Percentiles rank a stretch among this genome's conserved stretches.
These are phyloP conservation scores for Drosophila peninsularis DNA, from an alignment of 2,888 invertebrate species.

Conservation along the genomic window DNA sequence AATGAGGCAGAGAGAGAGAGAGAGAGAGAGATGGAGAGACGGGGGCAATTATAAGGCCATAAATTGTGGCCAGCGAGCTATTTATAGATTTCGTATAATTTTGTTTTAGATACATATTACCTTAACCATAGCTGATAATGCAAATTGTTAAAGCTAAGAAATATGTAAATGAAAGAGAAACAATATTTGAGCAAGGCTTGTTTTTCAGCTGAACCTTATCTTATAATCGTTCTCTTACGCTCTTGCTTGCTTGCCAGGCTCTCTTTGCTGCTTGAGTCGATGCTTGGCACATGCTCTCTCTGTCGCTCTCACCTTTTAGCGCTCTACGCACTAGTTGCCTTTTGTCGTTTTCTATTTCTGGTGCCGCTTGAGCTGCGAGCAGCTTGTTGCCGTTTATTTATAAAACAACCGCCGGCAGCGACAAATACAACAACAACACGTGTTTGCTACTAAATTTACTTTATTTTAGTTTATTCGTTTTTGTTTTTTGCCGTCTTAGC, in stretches of 20 bases:
- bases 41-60: constrained; percentile 49
- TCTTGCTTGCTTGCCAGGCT: neutral
- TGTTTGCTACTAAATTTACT: constrained; percentile 37
- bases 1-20: constrained; percentile 9
- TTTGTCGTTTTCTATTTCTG: constrained; percentile 58
- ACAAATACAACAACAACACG: constrained; percentile 34
- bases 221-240: neutral
- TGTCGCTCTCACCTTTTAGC: neutral
- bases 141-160: neutral
- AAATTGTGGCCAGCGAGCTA: constrained; percentile 30
- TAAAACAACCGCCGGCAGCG: constrained; percentile 57
- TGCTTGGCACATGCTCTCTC: neutral
- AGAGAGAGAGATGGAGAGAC: no score
- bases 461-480: neutral
- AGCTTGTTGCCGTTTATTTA: constrained; percentile 72
- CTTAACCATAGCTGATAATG: constrained; percentile 13
- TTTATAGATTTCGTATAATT: constrained; percentile 13
- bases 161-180: neutral
- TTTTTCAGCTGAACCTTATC: neutral
- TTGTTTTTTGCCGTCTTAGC: constrained; percentile 16
- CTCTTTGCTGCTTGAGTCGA: neutral
- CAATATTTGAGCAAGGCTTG: neutral
- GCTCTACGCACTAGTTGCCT: constrained; percentile 18
- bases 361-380: constrained; percentile 59
- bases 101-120: neutral